phyloP scores from a whole-genome alignment of 1,140 invertebrate species.

The Trachymyrmex cornetzi region DNA sequence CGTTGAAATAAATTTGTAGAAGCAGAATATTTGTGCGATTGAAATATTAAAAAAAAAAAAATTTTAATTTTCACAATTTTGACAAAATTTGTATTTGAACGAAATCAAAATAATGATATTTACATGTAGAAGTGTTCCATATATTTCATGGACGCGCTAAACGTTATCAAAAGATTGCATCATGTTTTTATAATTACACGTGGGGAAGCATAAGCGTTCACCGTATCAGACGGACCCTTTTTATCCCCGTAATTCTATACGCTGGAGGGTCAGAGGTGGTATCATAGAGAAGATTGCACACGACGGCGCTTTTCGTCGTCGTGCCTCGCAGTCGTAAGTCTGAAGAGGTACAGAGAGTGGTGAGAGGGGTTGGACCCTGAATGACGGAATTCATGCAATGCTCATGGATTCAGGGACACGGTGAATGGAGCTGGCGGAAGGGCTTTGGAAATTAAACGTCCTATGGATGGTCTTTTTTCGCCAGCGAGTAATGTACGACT shows the following conservation, averaged over 20 bases:
- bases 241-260: conserved; percentile 45
- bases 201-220: not conserved
- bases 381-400: conserved; percentile 83
- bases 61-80: not conserved
- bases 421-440: conserved; percentile 86
- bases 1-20: not conserved
- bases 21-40: not conserved
- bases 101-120: conserved; percentile 19
- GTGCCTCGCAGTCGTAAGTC: conserved; percentile 81
- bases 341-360: conserved; percentile 44
- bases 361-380: conserved; percentile 73
- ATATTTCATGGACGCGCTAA: not conserved
- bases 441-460: conserved; percentile 87
- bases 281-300: conserved; percentile 69
- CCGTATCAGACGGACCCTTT: conserved; percentile 4
- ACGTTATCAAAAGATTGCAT: conserved; percentile 19
- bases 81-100: not conserved
- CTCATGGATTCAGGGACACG: conserved; percentile 72
- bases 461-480: conserved; percentile 84
- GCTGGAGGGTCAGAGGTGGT: conserved; percentile 43
- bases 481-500: conserved; percentile 83
- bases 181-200: conserved; percentile 34
- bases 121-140: not conserved
- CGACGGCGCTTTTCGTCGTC: conserved; percentile 70
- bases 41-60: conserved; percentile 11